These are phyloP conservation scores for Magallana nippona DNA, from an alignment of 2,888 invertebrate genomes.

Conservation along the genomic window DNA sequence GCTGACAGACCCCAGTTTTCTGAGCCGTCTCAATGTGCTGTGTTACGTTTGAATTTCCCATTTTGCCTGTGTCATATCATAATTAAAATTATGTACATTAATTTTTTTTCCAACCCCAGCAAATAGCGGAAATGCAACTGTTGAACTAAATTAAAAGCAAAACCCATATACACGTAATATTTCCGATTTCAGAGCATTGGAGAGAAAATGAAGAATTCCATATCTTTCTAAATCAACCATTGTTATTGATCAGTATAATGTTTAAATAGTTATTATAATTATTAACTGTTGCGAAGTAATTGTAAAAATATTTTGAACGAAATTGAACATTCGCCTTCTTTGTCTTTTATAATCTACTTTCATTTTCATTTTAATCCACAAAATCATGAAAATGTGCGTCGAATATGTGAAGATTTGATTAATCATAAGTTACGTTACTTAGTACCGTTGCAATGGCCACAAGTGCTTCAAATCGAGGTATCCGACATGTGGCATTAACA, in stretches of 20 bases:
- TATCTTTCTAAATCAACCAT: background rate
- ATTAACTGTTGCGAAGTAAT: no score
- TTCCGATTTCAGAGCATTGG: background rate
- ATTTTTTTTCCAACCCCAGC: no score
- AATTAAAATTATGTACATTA: no score
- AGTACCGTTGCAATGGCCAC: background rate
- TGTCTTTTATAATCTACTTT: background rate
- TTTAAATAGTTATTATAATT: no score
- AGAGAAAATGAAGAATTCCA: background rate
- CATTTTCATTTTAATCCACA: background rate
- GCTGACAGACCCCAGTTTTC: constrained; percentile 95
- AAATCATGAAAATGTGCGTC: no score
- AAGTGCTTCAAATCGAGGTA: background rate
- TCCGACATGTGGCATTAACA: constrained; percentile 13
- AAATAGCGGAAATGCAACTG: background rate
- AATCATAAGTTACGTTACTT: no score
- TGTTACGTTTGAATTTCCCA: constrained; percentile 94
- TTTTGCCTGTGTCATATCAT: constrained; percentile 75
- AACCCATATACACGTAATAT: background rate
- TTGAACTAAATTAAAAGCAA: background rate
- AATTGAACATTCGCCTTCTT: no score
- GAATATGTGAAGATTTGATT: no score
- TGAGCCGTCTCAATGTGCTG: constrained; percentile 95
- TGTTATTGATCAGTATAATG: no score
- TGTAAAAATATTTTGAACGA: no score